Percentiles rank a stretch among this genome's conserved stretches.
phyloP scores from a whole-genome alignment of 2,797 vertebrate species.

The Erpetoichthys calabaricus region DNA sequence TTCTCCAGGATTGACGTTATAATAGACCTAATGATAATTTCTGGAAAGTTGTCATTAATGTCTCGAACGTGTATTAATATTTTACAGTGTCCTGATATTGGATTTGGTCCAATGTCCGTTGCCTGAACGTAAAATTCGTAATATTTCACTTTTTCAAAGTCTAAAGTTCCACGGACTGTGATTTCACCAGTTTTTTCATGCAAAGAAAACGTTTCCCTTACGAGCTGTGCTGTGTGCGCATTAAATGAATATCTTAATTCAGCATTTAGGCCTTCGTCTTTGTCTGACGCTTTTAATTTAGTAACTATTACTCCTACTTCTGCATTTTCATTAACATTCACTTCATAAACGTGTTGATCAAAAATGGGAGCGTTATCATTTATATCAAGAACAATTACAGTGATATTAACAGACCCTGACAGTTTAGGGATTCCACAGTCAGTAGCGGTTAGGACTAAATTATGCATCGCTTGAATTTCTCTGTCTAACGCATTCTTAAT shows the following conservation, averaged over 20 bases:
- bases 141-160: constrained; percentile 21
- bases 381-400: constrained; percentile 24
- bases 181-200: constrained; percentile 19
- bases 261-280: constrained; percentile 17
- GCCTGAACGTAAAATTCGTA: constrained; percentile 24
- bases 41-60: constrained; percentile 29
- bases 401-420: constrained; percentile 24
- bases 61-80: constrained; percentile 20
- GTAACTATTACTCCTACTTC: constrained; percentile 12
- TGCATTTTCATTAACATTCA: constrained; percentile 18
- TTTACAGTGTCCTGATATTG: constrained; percentile 22
- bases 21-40: constrained; percentile 24
- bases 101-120: constrained; percentile 16
- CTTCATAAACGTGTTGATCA: constrained; percentile 17
- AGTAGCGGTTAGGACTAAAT: constrained; percentile 23
- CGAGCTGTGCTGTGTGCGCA: constrained; percentile 13
- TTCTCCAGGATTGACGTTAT: constrained; percentile 30
- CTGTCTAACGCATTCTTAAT: constrained; percentile 22
- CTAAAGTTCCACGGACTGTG: constrained; percentile 18
- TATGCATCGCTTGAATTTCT: constrained; percentile 17
- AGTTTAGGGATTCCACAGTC: constrained; percentile 24
- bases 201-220: constrained; percentile 19
- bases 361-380: constrained; percentile 30
- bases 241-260: constrained; percentile 13
- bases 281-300: constrained; percentile 18